A percentile compares a stretch with the other conserved stretches of the same genome.
Evolutionary conservation across 2,113 vertebrate species (phyloP).

Genomic region (Ptyas mucosa): DNA sequence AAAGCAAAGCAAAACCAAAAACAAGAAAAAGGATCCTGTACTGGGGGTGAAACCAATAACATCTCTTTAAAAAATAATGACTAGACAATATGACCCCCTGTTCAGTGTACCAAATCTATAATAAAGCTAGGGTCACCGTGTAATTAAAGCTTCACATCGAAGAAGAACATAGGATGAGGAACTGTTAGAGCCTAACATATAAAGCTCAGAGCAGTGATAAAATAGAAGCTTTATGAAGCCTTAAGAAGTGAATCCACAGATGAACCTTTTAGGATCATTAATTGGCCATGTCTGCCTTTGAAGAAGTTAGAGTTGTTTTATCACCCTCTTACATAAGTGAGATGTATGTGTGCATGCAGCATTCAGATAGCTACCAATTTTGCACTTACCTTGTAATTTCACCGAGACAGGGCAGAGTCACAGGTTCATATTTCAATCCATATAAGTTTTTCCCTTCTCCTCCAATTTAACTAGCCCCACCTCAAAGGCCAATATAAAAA

Average conservation of each 20-base stretch:
- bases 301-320: not conserved
- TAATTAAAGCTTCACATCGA: not conserved
- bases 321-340: not conserved
- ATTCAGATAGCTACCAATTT: not conserved
- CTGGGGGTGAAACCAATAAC: not conserved
- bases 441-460: not conserved
- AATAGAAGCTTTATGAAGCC: not conserved
- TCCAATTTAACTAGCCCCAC: not conserved
- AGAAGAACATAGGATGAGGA: not conserved
- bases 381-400: not conserved
- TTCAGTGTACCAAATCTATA: not conserved
- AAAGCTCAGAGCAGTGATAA: not conserved
- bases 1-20: not conserved
- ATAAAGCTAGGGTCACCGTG: not conserved
- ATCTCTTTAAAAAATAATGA: not conserved
- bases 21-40: not conserved
- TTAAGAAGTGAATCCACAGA: not conserved
- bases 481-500: not conserved
- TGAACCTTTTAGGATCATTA: not conserved
- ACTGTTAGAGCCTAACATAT: not conserved
- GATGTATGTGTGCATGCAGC: not conserved
- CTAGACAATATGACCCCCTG: not conserved
- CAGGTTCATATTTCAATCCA: not conserved
- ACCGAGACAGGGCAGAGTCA: not conserved
- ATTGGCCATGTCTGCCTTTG: not conserved